Conservation (phyloP, 2,888 invertebrate species). For the Leptinotarsa haldemani region DNA sequence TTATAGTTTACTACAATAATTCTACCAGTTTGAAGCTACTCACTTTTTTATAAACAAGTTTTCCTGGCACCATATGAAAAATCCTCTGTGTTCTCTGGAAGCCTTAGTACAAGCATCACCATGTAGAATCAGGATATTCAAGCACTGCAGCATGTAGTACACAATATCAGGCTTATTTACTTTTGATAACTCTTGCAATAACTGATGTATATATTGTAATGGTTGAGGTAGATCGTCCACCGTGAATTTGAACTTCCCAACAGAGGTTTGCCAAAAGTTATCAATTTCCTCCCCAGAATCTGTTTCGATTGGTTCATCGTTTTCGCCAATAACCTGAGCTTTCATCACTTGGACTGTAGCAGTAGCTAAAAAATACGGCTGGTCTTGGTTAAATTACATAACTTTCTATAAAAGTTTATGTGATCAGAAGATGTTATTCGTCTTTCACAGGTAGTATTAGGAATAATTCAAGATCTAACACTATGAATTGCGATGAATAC, state of each 20-base stretch:
- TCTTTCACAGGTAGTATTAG: no score
- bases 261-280: slow-evolving; percentile 92
- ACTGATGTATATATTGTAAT: slow-evolving; percentile 91
- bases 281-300: slow-evolving; percentile 81
- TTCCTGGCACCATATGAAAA: slow-evolving; percentile 96
- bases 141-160: slow-evolving; percentile 91
- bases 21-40: slow-evolving; percentile 50
- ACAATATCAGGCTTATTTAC: slow-evolving; percentile 91
- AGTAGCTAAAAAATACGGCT: slow-evolving; percentile 56
- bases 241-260: slow-evolving; percentile 92
- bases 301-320: slow-evolving; percentile 77
- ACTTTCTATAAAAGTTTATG: background rate
- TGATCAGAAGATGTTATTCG: no score
- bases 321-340: slow-evolving; percentile 80
- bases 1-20: background rate
- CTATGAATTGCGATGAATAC: no score
- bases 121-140: slow-evolving; percentile 91
- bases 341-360: slow-evolving; percentile 81
- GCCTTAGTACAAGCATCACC: slow-evolving; percentile 92
- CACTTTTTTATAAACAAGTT: slow-evolving; percentile 93
- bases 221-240: slow-evolving; percentile 92
- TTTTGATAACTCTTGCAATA: slow-evolving; percentile 85
- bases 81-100: slow-evolving; percentile 88
- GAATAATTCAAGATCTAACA: no score
- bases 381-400: background rate